These are phyloP conservation scores for Spodoptera litura DNA, from an alignment of 1,140 invertebrate species.

Conservation along the genomic window DNA sequence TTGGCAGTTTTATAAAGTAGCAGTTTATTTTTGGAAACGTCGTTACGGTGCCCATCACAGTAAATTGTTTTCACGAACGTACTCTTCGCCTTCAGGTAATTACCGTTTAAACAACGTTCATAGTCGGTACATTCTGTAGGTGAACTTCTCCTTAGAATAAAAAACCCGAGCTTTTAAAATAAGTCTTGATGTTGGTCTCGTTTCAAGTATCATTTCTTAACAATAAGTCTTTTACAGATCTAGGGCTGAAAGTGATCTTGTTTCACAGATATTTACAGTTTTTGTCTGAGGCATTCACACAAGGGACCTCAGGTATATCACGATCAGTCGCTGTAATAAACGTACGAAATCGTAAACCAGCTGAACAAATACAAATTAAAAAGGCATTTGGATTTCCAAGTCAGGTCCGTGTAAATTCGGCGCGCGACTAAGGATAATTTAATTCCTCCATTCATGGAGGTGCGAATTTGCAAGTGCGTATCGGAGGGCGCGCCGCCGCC, in stretches of 20 bases:
- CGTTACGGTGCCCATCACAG: slow-evolving; percentile 12
- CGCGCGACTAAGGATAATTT: slow-evolving; percentile 74
- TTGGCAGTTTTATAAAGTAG: background rate
- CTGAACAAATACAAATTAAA: slow-evolving; percentile 42
- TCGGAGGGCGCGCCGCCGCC: slow-evolving; percentile 73
- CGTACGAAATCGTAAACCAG: slow-evolving; percentile 32
- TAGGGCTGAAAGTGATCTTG: slow-evolving; percentile 5
- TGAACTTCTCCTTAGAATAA: background rate
- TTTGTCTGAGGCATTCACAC: background rate
- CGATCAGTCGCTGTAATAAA: slow-evolving; percentile 25
- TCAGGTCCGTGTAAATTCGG: slow-evolving; percentile 71
- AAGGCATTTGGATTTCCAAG: slow-evolving; percentile 58
- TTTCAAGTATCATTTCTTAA: slow-evolving; percentile 2
- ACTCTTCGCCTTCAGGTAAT: slow-evolving; percentile 13
- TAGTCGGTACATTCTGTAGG: slow-evolving; percentile 1
- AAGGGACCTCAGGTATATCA: background rate
- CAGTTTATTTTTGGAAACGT: slow-evolving; percentile 7
- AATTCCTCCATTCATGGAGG: slow-evolving; percentile 82
- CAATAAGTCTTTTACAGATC: slow-evolving; percentile 14
- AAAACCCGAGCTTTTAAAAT: slow-evolving; percentile 1
- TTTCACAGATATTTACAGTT: slow-evolving; percentile 18
- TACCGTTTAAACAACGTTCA: slow-evolving; percentile 18
- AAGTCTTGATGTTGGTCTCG: slow-evolving; percentile 1
- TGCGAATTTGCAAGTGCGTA: slow-evolving; percentile 84
- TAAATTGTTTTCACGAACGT: slow-evolving; percentile 6